Conservation (phyloP, 2,888 invertebrate species). For the Dynastes hyllus region DNA sequence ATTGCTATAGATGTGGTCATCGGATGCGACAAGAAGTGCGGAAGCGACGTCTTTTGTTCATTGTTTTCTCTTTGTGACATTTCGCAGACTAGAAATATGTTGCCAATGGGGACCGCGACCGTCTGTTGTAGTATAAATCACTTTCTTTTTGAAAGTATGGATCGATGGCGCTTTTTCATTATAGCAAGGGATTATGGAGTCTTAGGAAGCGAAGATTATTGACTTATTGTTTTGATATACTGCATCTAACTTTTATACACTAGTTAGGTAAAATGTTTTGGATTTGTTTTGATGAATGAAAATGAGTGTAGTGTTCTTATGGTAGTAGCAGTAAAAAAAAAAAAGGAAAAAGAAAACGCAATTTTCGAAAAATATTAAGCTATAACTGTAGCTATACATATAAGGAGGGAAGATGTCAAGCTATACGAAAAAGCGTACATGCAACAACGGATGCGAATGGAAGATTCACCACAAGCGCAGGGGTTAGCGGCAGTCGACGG, state of each 20-base stretch:
- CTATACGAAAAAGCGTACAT: too few relatives aligned
- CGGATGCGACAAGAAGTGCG: conserved; percentile 62
- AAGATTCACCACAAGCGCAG: too few relatives aligned
- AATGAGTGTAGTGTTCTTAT: too few relatives aligned
- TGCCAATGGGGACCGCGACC: conserved; percentile 41
- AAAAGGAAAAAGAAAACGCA: too few relatives aligned
- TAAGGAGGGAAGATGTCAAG: too few relatives aligned
- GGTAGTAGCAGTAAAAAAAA: too few relatives aligned
- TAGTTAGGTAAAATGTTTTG: background rate
- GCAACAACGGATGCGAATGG: too few relatives aligned
- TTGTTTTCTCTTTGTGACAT: conserved; percentile 41
- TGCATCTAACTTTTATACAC: background rate
- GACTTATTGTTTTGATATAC: conserved; percentile 16
- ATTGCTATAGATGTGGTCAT: conserved; percentile 65
- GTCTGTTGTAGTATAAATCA: conserved; percentile 42
- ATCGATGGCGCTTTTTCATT: conserved; percentile 30
- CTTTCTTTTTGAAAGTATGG: conserved; percentile 28
- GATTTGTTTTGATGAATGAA: background rate
- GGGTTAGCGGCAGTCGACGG: too few relatives aligned
- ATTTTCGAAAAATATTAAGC: too few relatives aligned
- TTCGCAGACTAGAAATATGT: conserved; percentile 51
- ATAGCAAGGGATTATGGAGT: conserved; percentile 31
- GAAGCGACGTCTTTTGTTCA: conserved; percentile 54
- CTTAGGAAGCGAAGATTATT: conserved; percentile 16
- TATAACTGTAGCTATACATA: too few relatives aligned